phyloP scores from a whole-genome alignment of 2,888 invertebrate species.

The Chymomyza fuscimana region DNA sequence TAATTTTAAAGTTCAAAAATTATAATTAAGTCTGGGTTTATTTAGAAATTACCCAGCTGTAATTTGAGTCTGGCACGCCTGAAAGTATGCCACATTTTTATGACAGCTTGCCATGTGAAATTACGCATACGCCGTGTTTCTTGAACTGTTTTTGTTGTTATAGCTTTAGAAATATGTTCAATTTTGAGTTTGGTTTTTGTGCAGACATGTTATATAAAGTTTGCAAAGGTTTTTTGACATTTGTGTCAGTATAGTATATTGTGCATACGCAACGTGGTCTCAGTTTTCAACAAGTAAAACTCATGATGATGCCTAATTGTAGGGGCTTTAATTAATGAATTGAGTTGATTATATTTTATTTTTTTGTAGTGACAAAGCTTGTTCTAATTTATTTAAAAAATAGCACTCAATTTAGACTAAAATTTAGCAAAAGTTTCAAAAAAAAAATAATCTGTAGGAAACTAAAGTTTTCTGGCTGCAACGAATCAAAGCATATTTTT shows the following conservation, averaged over 20 bases:
- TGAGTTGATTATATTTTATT: no score
- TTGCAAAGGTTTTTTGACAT: not conserved
- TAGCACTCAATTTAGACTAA: slow-evolving; percentile 18
- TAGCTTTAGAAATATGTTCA: not conserved
- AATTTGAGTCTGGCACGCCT: no score
- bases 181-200: not conserved
- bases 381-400: not conserved
- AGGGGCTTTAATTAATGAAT: no score
- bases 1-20: no score
- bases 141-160: not conserved
- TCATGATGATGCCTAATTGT: no score
- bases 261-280: slow-evolving; percentile 26
- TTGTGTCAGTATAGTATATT: not conserved
- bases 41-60: no score
- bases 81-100: slow-evolving; percentile 45
- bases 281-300: not conserved
- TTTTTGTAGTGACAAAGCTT: not conserved
- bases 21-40: no score
- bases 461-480: slow-evolving; percentile 41
- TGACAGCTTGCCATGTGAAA: not conserved
- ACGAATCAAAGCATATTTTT: slow-evolving; percentile 51
- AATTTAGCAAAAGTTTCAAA: slow-evolving; percentile 2
- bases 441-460: slow-evolving; percentile 11
- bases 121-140: not conserved
- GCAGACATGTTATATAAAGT: not conserved